These are phyloP conservation scores for Urosaurus nigricauda DNA, from an alignment of 2,797 vertebrate species.

Conservation along the genomic window DNA sequence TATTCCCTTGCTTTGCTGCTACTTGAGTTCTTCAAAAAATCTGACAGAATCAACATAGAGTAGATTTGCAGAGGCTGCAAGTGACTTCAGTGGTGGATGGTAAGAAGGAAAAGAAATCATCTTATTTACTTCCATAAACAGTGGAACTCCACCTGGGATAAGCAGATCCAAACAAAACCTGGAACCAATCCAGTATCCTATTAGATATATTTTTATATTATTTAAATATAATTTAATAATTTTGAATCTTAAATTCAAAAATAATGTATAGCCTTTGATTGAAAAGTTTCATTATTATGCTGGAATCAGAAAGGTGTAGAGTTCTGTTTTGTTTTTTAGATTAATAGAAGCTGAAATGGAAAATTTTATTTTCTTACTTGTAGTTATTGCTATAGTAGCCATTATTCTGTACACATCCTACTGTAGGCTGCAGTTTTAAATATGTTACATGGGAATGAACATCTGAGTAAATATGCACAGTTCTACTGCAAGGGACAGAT, in stretches of 20 bases:
- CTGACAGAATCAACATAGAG: background rate
- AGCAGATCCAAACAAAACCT: no score
- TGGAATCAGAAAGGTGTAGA: background rate
- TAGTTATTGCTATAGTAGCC: no score
- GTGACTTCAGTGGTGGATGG: background rate
- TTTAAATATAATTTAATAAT: no score
- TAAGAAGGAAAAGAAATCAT: no score
- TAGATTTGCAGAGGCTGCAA: background rate
- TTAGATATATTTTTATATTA: background rate
- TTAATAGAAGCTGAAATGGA: background rate
- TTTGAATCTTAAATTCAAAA: slow-evolving; percentile 29
- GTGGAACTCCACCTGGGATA: no score
- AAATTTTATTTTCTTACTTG: background rate
- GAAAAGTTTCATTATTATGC: background rate
- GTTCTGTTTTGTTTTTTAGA: background rate
- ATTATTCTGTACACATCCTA: no score
- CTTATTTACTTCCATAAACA: no score
- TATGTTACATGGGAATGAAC: no score
- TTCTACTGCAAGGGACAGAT: no score
- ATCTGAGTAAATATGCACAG: no score
- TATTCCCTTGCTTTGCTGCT: background rate
- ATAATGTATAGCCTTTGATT: background rate
- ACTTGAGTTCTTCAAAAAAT: background rate
- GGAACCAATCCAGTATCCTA: no score
- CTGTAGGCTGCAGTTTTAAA: no score